Evolutionary conservation across 2,797 vertebrate species (phyloP).

Genomic region (Danio albolineatus): DNA sequence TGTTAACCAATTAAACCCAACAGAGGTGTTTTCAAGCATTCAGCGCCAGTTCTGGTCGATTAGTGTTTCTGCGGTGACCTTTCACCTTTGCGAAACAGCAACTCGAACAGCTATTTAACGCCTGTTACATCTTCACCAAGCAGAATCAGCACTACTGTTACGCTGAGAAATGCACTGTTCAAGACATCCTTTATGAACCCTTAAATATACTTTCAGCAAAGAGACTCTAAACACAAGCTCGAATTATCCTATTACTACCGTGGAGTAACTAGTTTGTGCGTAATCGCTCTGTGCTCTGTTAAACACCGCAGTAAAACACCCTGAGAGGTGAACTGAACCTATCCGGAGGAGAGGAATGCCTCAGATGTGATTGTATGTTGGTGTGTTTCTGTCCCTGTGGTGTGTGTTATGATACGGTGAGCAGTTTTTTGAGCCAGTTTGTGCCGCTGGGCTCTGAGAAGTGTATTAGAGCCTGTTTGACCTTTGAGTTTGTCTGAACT

Average conservation of each 20-base stretch:
- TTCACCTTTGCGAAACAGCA: constrained; percentile 20
- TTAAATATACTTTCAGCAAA: constrained; percentile 14
- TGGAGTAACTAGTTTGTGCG: constrained; percentile 14
- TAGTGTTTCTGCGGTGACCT: constrained; percentile 8
- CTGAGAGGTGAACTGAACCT: background rate
- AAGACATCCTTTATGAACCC: constrained; percentile 7
- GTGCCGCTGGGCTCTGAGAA: constrained; percentile 26
- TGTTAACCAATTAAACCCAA: constrained; percentile 1
- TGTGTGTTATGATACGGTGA: background rate
- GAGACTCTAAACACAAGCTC: constrained; percentile 18
- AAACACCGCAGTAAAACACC: constrained; percentile 5
- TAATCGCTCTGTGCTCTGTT: constrained; percentile 20
- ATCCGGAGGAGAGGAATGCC: background rate
- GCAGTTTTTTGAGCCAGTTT: constrained; percentile 15
- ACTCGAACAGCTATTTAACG: constrained; percentile 8
- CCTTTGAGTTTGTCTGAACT: constrained; percentile 36
- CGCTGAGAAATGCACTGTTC: background rate
- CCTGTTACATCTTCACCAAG: background rate
- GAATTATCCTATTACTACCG: constrained; percentile 17
- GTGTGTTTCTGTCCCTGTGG: constrained; percentile 14
- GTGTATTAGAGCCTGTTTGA: constrained; percentile 30
- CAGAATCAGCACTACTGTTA: background rate
- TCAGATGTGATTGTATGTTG: constrained; percentile 18
- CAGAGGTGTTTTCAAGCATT: background rate
- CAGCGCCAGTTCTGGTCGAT: background rate